A percentile compares a stretch with the other conserved stretches of the same genome.
Conservation (phyloP, 1,140 invertebrate species). For the Drosophila malerkotliana region DNA sequence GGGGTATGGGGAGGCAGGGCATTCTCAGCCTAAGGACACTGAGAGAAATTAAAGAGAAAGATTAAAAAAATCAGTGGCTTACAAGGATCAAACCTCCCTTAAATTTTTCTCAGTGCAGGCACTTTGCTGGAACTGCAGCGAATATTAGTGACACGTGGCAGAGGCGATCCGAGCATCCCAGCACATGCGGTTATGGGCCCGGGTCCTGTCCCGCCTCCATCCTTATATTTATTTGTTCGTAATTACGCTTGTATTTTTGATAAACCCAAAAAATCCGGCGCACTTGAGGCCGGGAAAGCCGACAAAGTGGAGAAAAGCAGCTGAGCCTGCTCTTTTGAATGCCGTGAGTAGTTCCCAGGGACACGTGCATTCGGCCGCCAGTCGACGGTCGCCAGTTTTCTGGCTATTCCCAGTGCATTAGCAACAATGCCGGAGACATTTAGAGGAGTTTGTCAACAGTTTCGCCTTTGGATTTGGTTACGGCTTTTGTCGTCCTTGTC, state of each 20-base stretch:
- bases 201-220: conserved; percentile 8
- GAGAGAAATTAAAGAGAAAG: not conserved
- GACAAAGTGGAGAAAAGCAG: conserved; percentile 23
- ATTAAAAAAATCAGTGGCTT: too few species aligned
- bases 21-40: conserved; percentile 10
- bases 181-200: conserved; percentile 59
- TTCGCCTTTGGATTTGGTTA: conserved; percentile 61
- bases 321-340: conserved; percentile 54
- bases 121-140: conserved; percentile 35
- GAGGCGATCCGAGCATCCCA: conserved; percentile 22
- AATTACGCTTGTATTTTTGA: conserved; percentile 73
- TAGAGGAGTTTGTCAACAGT: conserved; percentile 74
- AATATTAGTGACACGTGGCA: conserved; percentile 80
- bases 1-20: not conserved
- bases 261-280: conserved; percentile 60
- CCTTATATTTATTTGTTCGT: conserved; percentile 78
- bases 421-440: conserved; percentile 66
- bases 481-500: conserved; percentile 54
- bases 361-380: conserved; percentile 38
- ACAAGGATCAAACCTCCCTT: too few species aligned
- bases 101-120: conserved; percentile 28
- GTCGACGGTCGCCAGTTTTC: conserved; percentile 5
- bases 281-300: conserved; percentile 50
- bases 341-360: conserved; percentile 11
- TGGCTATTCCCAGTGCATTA: conserved; percentile 64